Evolutionary conservation across 1,140 invertebrate genomes (phyloP).

Genomic region (Bombus sylvicola): DNA sequence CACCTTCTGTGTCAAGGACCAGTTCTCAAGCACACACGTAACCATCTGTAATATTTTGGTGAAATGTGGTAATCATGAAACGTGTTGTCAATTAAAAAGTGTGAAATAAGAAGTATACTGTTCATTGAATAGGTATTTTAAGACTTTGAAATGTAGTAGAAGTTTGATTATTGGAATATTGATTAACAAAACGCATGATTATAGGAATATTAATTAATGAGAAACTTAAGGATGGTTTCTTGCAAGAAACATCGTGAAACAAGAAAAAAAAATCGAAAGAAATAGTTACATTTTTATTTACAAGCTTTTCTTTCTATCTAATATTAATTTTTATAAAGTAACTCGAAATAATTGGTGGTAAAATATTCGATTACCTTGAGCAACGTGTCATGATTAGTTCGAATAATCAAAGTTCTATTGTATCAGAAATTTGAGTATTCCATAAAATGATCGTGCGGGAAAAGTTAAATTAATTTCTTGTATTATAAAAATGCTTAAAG

Average conservation of each 20-base stretch:
- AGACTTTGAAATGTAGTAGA: too few species aligned
- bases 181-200: not conserved
- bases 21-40: not conserved
- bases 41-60: not conserved
- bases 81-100: too few species aligned
- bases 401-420: not conserved
- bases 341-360: not conserved
- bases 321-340: too few species aligned
- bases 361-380: not conserved
- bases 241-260: not conserved
- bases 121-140: too few species aligned
- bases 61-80: not conserved
- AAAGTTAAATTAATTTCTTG: too few species aligned
- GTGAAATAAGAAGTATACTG: too few species aligned
- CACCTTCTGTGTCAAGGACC: not conserved
- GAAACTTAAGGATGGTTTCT: not conserved
- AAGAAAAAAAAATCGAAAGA: not conserved
- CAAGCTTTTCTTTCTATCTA: not conserved
- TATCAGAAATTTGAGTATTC: not conserved
- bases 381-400: not conserved
- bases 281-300: not conserved
- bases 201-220: not conserved
- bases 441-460: not conserved
- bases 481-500: not conserved
- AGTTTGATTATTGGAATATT: too few species aligned